These are phyloP conservation scores for Pitta sordida DNA, from an alignment of 2,113 vertebrate genomes.

Conservation along the genomic window DNA sequence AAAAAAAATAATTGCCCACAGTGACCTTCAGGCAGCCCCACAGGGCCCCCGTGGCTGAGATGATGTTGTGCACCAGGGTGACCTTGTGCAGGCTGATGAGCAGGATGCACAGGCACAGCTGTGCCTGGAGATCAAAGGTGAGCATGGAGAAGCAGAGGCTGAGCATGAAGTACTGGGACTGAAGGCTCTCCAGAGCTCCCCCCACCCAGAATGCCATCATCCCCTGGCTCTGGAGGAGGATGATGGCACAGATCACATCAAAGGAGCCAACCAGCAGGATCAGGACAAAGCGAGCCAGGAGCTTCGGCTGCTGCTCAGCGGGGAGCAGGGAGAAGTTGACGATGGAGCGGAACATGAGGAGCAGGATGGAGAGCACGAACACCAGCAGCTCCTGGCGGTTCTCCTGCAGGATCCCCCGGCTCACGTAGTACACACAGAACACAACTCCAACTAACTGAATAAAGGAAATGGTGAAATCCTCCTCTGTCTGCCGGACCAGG, in stretches of 20 bases:
- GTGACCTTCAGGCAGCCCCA: slow-evolving; percentile 78
- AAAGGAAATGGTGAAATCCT: slow-evolving; percentile 81
- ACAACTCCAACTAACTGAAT: slow-evolving; percentile 81
- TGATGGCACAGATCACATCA: slow-evolving; percentile 70
- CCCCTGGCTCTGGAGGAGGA: slow-evolving; percentile 76
- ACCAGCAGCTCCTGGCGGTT: slow-evolving; percentile 81
- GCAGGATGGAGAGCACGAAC: slow-evolving; percentile 75
- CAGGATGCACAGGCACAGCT: slow-evolving; percentile 83
- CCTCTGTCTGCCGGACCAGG: slow-evolving; percentile 69
- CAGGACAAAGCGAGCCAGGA: slow-evolving; percentile 78
- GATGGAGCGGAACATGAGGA: slow-evolving; percentile 79
- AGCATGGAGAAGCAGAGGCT: slow-evolving; percentile 86
- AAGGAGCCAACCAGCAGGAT: slow-evolving; percentile 74
- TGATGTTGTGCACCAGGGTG: slow-evolving; percentile 61
- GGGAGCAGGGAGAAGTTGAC: slow-evolving; percentile 77
- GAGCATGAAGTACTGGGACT: slow-evolving; percentile 81
- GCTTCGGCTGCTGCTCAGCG: slow-evolving; percentile 42
- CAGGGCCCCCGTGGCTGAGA: slow-evolving; percentile 70
- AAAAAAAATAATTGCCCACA: too few relatives aligned
- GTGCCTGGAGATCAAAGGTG: slow-evolving; percentile 86
- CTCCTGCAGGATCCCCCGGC: slow-evolving; percentile 83
- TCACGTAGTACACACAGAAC: slow-evolving; percentile 85
- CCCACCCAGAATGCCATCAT: slow-evolving; percentile 87
- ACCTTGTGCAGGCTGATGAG: slow-evolving; percentile 61
- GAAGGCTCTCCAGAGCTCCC: slow-evolving; percentile 79